Evolutionary conservation across 2,888 invertebrate genomes (phyloP).

Genomic region (Nephrocerus scutellatus): DNA sequence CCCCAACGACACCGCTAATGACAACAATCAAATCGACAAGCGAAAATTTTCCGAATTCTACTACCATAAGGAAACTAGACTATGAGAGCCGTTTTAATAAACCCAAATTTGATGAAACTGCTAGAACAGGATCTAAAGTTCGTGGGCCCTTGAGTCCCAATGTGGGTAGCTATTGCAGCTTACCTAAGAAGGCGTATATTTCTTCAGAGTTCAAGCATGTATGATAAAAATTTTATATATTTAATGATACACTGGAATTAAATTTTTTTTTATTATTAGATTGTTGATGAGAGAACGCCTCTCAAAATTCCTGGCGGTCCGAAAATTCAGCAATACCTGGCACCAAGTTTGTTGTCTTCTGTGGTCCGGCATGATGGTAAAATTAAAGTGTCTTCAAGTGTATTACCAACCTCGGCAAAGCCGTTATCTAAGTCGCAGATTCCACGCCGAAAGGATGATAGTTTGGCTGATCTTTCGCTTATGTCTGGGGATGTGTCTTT

Average conservation of each 20-base stretch:
- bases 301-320: conserved; percentile 42
- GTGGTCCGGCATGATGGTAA: conserved; percentile 45
- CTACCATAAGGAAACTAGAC: conserved; percentile 34
- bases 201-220: conserved; percentile 41
- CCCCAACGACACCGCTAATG: conserved; percentile 41
- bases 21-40: conserved; percentile 32
- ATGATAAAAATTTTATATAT: conserved; percentile 15
- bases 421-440: conserved; percentile 13
- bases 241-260: background rate
- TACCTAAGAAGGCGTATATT: conserved; percentile 45
- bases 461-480: conserved; percentile 44
- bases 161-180: conserved; percentile 15
- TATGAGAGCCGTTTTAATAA: conserved; percentile 31
- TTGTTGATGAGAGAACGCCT: conserved; percentile 42
- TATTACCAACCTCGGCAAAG: too few species aligned
- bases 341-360: conserved; percentile 36
- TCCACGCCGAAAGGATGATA: conserved; percentile 29
- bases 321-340: conserved; percentile 40
- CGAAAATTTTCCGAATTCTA: conserved; percentile 21
- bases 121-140: background rate
- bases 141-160: too few species aligned
- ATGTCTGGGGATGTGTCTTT: conserved; percentile 46
- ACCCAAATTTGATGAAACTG: conserved; percentile 12
- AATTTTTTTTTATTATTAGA: conserved; percentile 24
- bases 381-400: conserved; percentile 36